These are phyloP conservation scores for Ptychodera flava DNA, from an alignment of 35 echinoderm and acorn worm species.

Conservation along the genomic window DNA sequence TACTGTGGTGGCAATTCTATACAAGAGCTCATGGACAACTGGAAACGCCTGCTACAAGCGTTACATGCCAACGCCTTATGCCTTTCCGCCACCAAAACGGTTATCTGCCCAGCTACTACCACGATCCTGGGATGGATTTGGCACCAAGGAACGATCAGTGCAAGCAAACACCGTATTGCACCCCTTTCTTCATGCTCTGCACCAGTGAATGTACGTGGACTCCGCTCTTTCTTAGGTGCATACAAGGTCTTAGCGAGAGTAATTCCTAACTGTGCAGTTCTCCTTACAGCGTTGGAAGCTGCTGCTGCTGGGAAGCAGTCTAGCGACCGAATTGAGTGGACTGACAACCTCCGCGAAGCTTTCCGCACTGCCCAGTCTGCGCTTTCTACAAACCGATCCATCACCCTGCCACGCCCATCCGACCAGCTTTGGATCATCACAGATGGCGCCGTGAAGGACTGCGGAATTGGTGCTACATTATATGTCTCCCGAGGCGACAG, in stretches of 20 bases:
- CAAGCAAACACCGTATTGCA: background rate
- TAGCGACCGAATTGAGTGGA: background rate
- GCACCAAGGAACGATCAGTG: background rate
- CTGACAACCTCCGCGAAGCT: background rate
- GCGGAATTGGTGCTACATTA: slow-evolving; percentile 1
- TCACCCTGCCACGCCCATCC: slow-evolving; percentile 38
- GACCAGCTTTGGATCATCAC: slow-evolving; percentile 66
- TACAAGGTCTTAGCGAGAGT: slow-evolving; percentile 5
- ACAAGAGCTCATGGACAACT: background rate
- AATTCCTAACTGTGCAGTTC: background rate
- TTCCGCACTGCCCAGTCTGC: background rate
- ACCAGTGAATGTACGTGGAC: background rate
- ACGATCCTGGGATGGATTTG: background rate
- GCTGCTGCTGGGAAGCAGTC: background rate
- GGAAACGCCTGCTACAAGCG: background rate
- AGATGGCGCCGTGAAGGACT: slow-evolving; percentile 41
- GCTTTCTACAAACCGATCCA: background rate
- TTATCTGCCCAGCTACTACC: slow-evolving; percentile 24
- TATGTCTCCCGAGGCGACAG: slow-evolving; percentile 9
- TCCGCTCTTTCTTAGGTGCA: background rate
- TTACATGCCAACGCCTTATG: background rate
- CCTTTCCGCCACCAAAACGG: slow-evolving; percentile 44
- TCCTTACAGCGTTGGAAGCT: background rate
- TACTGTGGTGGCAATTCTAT: background rate
- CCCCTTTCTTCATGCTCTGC: background rate